Base-by-base conservation (phyloP, 2,113 vertebrate genomes). In the Microcebus tavaratra region DNA sequence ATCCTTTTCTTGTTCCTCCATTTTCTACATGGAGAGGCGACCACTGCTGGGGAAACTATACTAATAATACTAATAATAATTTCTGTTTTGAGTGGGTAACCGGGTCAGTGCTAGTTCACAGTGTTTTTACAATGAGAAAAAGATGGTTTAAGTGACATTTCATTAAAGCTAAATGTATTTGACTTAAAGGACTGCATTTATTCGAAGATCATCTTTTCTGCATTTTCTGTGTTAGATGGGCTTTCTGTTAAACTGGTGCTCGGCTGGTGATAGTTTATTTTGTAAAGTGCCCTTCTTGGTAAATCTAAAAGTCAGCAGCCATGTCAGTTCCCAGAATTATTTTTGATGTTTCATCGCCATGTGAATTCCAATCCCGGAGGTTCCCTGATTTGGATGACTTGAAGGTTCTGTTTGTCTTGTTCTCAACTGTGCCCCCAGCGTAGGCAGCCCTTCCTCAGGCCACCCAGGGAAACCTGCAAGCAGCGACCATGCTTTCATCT, bases 1-100 rank as follows among this genome's bases (percentile, higher is more conserved):
- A 99, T 99, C 99, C 99, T 99, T 99, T 97, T 93, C 6, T 3
- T 5, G 1, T 94, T 89, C 57, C 34, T 89, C 73, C 4, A 3
- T 89, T 96, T 91, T 96, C 83, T 70, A 76, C 15, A 45, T 0
- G 20, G 84, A 93, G 42, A 92, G 20, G 67, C 2, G 1, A 81
- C 85, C 14, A 1, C 27, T 68, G 31, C 70, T 59, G 42, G 48
- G 72, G 59, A 87, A 81, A 39, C 31, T 94, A 34, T 50, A 45
- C 48, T 65, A 65, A 67, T 18, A 70, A 57, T 55, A 48, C 20
- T 34, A 18, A n/a, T 78, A 53, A 78, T 53, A 34, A 68, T 67
- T 85, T 97, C 50, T 82, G 21, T 80, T 92, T 72, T 42, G 61
- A 73, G 15, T 85, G 63, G 61, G 31, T 61, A 83, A 55, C 45